Evolutionary conservation across 2,888 invertebrate species (phyloP), one percentile per base, ranked within the genome.

Genomic region (Agrotis puta): DNA sequence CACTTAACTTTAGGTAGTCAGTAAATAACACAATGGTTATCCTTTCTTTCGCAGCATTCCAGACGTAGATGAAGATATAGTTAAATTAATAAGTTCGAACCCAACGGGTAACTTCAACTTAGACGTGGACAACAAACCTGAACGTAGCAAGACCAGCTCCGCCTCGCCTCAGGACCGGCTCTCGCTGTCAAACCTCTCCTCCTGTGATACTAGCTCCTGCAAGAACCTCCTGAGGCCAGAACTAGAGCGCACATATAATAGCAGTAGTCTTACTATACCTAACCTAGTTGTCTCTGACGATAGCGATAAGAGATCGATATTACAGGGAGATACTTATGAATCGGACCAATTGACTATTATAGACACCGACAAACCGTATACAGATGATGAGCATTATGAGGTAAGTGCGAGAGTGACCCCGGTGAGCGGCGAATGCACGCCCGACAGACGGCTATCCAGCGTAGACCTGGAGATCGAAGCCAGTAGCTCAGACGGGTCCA

Each of bases 321-420:
- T 95, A 93, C 94, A 94, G 94, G 95, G 96, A 92, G 93, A 95
- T 89, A 95, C 95, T 88, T 96, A 96, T 92, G 96, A 96, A 93
- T 96, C 96, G 93, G 97, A 97, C 93, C 96, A 96, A 95, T 95
- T 97, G 92, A 97, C 97, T 92, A 97, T 97, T 91, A 97, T 97
- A 94, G 97, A 97, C 92, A 97, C 96, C 84, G 97, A 97, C 90
- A 94, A 94, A 86, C 96, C 96, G 79, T 96, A 95, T 86, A 94
- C 94, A 64, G 96, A 96, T 65, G 96, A 96, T 67, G 88, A 91
- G 63, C 96, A 94, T 82, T 95, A 92, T 80, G 93, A 95, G 77
- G 81, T 93, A 73, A 91, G 90, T 76, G 91, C 91, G 11, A 86
- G 92, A 69, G 89, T 85, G n/a, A 90, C 92, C 56, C 92, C 95